phyloP scores from a whole-genome alignment of 2,797 vertebrate species.

The Cossypha caffra region DNA sequence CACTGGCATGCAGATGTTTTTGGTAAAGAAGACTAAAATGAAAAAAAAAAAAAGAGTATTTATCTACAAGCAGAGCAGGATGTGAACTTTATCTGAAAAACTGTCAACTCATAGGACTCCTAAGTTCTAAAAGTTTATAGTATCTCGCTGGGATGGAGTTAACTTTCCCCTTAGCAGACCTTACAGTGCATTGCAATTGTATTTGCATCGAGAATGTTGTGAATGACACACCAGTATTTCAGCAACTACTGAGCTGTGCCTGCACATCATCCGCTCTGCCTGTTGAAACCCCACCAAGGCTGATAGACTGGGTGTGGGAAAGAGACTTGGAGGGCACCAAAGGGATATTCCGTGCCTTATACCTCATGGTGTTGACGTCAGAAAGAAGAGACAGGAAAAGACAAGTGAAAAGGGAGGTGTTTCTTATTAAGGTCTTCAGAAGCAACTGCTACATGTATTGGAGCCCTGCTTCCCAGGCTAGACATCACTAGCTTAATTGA shows the following conservation, averaged over 20 bases:
- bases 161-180: not conserved
- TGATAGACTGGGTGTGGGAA: not conserved
- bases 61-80: not conserved
- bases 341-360: rapidly evolving
- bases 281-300: not conserved
- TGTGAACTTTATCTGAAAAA: not conserved
- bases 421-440: not conserved
- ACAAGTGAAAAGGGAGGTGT: rapidly evolving
- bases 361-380: too few species aligned
- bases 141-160: rapidly evolving
- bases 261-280: not conserved
- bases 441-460: not conserved
- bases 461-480: not conserved
- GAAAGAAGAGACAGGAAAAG: not conserved
- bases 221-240: not conserved
- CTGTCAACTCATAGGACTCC: not conserved
- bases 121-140: not conserved
- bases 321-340: not conserved
- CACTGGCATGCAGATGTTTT: not conserved
- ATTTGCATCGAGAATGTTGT: not conserved
- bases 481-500: not conserved
- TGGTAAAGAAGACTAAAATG: not conserved
- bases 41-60: not conserved
- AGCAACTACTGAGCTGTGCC: not conserved
- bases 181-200: not conserved